Conservation (phyloP, 1,140 invertebrate species). For the Anadara kagoshimensis region DNA sequence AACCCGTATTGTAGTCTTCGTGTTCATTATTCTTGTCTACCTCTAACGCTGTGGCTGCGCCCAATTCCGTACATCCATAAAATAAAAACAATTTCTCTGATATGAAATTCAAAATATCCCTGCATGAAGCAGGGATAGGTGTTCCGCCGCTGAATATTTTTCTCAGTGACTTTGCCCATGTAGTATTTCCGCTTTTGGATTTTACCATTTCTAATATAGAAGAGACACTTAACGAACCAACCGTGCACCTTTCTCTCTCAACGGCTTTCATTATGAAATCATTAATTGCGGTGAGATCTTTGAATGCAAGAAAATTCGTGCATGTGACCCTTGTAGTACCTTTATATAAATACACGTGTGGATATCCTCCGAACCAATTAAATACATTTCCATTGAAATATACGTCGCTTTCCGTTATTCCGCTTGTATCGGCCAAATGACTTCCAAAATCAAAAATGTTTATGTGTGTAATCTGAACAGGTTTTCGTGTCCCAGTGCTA, state of each 20-base stretch:
- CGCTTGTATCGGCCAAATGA: background rate
- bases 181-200: background rate
- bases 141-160: background rate
- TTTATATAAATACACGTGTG: background rate
- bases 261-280: background rate
- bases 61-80: slow-evolving; percentile 24
- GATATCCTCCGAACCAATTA: background rate
- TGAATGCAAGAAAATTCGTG: background rate
- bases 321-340: background rate
- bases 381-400: slow-evolving; percentile 13
- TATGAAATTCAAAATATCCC: slow-evolving; percentile 2
- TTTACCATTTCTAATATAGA: slow-evolving; percentile 11
- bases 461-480: slow-evolving; percentile 1
- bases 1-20: slow-evolving; percentile 2
- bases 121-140: slow-evolving; percentile 6
- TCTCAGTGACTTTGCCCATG: background rate
- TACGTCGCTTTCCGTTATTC: background rate
- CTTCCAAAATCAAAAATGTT: background rate
- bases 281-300: background rate
- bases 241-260: background rate
- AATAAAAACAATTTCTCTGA: background rate
- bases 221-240: background rate
- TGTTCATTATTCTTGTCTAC: background rate
- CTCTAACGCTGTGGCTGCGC: background rate
- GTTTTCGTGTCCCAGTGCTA: slow-evolving; percentile 17